Evolutionary conservation across 2,888 invertebrate genomes (phyloP), one percentile per base, ranked within the genome.

Genomic region (Halocaridina rubra): DNA sequence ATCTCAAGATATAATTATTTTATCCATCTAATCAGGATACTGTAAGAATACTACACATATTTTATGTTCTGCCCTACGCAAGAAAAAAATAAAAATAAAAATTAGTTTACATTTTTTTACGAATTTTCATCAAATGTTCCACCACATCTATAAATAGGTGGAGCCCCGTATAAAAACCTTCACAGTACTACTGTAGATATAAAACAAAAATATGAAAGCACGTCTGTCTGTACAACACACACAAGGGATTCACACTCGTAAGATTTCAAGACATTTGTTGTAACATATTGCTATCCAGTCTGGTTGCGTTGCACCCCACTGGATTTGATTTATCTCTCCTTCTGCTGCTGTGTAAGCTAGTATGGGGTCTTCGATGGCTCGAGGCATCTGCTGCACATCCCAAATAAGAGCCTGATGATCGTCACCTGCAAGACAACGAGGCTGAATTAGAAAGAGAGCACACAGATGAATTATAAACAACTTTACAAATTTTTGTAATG

Each of bases 261-360:
- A 93, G 90, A 99, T 99, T 93, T 99, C 99, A 77, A 99, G 94
- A 90, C 96, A 97, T 91, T 98, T 96, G 92, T 98, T 98, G 92
- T 99, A 99, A 92, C 98, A 99, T 91, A 99, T 99, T 81, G 98
- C 98, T 90, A 99, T 99, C 99, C 99, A 99, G 92, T 99, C 99
- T 13, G 98, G 99, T 91, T 99, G 99, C n/a, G 98, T 98, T 77
- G 98, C 97, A 4, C 99, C 98, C 99, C 99, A 99, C 92, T 98
- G 98, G 89, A 99, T 98, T 93, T 98, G 98, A 93, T 98, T 98
- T 89, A 99, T 99, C 93, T 99, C 99, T 19, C 98, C 99, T 91
- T 97, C 97, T 16, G 98, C 98, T 1, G 98, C 98, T 4, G 98
- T 98, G 92, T 99, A 99, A 0, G 99, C 99, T 80, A 99, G 93